Evolutionary conservation across 1,140 invertebrate genomes (phyloP).

Genomic region (Nasonia giraulti): DNA sequence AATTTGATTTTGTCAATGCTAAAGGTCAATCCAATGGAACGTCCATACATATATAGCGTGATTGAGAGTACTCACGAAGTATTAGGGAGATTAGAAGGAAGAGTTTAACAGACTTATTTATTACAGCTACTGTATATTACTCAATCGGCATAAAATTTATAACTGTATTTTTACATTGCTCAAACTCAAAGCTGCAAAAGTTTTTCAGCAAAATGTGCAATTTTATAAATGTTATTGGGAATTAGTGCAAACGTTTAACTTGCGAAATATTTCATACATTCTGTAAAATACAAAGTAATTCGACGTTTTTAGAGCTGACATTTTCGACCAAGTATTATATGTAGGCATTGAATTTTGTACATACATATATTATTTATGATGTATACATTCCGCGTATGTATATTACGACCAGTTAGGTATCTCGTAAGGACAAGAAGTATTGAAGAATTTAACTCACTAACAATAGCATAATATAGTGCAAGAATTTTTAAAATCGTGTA

Average conservation of each 20-base stretch:
- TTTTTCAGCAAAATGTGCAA: conserved; percentile 18
- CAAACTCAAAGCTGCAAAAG: conserved; percentile 22
- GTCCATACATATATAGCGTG: conserved; percentile 83
- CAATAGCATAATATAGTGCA: not conserved
- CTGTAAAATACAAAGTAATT: not conserved
- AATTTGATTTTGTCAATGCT: conserved; percentile 83
- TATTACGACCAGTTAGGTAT: conserved; percentile 17
- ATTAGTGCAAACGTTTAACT: not conserved
- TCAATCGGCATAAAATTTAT: conserved; percentile 4
- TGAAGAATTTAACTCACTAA: not conserved
- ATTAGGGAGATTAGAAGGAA: conserved; percentile 74
- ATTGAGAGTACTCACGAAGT: conserved; percentile 78
- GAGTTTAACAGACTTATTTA: conserved; percentile 64
- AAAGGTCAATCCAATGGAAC: conserved; percentile 83
- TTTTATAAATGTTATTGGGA: conserved; percentile 34
- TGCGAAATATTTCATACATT: conserved; percentile 9
- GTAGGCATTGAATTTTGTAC: conserved; percentile 9
- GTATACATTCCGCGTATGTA: conserved; percentile 35
- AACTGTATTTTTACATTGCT: conserved; percentile 11
- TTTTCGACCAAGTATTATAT: not conserved
- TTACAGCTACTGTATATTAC: conserved; percentile 8
- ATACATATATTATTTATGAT: conserved; percentile 34
- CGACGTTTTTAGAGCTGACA: not conserved
- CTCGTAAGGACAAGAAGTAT: not conserved
- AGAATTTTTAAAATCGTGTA: not conserved